Conservation (phyloP, 2,888 invertebrate genomes). For the Dusona sp. region DNA sequence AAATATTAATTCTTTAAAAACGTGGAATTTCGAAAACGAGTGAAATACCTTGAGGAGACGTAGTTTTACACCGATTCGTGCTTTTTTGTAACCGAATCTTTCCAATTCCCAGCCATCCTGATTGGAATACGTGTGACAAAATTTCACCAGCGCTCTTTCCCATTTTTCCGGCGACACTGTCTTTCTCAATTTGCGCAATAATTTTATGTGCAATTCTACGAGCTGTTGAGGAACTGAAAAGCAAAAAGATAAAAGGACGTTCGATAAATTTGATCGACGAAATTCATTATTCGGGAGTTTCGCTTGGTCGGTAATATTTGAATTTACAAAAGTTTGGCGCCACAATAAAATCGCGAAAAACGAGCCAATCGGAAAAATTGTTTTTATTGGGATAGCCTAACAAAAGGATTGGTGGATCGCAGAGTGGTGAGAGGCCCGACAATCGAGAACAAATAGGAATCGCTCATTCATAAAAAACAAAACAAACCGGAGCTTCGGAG, state of each 20-base stretch:
- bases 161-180: slow-evolving; percentile 94
- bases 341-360: background rate
- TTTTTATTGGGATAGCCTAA: background rate
- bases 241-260: slow-evolving; percentile 4
- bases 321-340: slow-evolving; percentile 11
- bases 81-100: slow-evolving; percentile 97
- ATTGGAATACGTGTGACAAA: slow-evolving; percentile 95
- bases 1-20: background rate
- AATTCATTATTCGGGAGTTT: background rate
- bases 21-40: background rate
- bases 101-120: slow-evolving; percentile 99
- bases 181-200: slow-evolving; percentile 94
- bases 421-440: slow-evolving; percentile 13
- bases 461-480: slow-evolving; percentile 29
- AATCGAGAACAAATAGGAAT: slow-evolving; percentile 27
- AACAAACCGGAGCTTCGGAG: background rate
- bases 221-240: slow-evolving; percentile 91
- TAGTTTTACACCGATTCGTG: slow-evolving; percentile 94
- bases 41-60: slow-evolving; percentile 92
- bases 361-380: background rate
- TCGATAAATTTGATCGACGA: background rate
- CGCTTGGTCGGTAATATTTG: background rate
- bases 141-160: slow-evolving; percentile 95
- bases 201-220: slow-evolving; percentile 94
- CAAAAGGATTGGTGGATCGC: slow-evolving; percentile 1